These are phyloP conservation scores for Labeo rohita DNA, from an alignment of 2,113 vertebrate genomes.

Conservation along the genomic window DNA sequence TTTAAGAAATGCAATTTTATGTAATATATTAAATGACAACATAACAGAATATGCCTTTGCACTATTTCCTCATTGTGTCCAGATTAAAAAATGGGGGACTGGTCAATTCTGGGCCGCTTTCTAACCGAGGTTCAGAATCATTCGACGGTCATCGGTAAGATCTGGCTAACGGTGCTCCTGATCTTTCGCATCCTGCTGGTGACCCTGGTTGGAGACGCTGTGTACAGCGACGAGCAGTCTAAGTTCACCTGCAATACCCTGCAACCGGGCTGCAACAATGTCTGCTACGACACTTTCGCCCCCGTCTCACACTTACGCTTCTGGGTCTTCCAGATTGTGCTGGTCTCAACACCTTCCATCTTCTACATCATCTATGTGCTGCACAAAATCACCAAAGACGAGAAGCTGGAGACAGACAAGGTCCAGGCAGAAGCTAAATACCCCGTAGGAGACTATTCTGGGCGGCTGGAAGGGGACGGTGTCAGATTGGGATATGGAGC, in stretches of 20 bases:
- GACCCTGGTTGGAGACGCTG: conserved; percentile 71
- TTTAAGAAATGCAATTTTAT: background rate
- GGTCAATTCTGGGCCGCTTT: conserved; percentile 76
- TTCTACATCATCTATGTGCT: conserved; percentile 75
- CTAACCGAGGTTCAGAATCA: conserved; percentile 76
- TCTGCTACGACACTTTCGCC: conserved; percentile 73
- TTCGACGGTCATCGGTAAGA: conserved; percentile 76
- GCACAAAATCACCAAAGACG: conserved; percentile 76
- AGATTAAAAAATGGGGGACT: conserved; percentile 72
- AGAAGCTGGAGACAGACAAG: conserved; percentile 62
- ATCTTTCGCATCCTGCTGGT: conserved; percentile 77
- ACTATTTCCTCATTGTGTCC: background rate
- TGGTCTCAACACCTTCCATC: conserved; percentile 74
- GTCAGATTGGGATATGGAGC: conserved; percentile 46
- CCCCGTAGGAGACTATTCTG: background rate
- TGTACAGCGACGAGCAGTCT: conserved; percentile 74
- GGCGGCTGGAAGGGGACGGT: conserved; percentile 6
- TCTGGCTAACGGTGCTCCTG: conserved; percentile 76
- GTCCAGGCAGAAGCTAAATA: conserved; percentile 50
- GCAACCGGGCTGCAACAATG: conserved; percentile 74
- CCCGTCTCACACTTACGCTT: conserved; percentile 72
- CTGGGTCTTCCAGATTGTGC: conserved; percentile 77
- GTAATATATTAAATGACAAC: background rate
- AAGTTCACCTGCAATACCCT: conserved; percentile 76
- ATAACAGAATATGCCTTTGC: background rate